A percentile compares a stretch with the other conserved stretches of the same genome.
Evolutionary conservation across 2,113 vertebrate genomes (phyloP).

Genomic region (Pelecanoides urinatrix): DNA sequence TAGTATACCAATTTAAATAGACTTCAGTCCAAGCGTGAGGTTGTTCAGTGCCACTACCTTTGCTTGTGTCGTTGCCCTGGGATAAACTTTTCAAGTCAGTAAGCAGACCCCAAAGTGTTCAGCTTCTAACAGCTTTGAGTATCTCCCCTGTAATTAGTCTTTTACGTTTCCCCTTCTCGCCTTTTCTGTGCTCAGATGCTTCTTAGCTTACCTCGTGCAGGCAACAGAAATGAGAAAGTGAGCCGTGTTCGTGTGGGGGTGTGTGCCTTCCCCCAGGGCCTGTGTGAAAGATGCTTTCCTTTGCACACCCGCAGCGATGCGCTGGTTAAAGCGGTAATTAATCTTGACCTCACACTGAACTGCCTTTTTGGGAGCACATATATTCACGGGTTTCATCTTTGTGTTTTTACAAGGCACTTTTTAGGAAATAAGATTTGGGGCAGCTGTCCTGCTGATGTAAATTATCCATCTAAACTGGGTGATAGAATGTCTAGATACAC

Average conservation of each 20-base stretch:
- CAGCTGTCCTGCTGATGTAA: fast-evolving
- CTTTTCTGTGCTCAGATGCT: neutral
- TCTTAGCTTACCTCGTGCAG: fast-evolving
- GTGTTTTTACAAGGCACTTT: fast-evolving
- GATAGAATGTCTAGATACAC: no score
- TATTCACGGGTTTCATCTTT: neutral
- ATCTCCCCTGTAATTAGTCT: neutral
- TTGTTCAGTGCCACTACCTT: neutral
- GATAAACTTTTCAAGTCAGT: neutral
- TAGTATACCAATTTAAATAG: no score
- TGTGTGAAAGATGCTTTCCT: neutral
- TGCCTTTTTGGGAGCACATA: neutral
- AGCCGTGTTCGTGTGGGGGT: fast-evolving
- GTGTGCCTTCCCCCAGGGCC: neutral
- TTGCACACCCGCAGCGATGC: neutral
- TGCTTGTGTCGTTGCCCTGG: neutral
- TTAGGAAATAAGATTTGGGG: neutral
- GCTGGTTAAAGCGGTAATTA: neutral
- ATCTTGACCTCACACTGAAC: neutral
- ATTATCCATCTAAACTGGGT: neutral
- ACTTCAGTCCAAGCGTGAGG: fast-evolving
- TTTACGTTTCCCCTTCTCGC: neutral
- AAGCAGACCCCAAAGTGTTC: neutral
- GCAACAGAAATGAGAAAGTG: neutral
- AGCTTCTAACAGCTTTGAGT: neutral